Evolutionary conservation across 2,113 vertebrate species (phyloP), one percentile per base, ranked within the genome.

Genomic region (Hassar affinis): DNA sequence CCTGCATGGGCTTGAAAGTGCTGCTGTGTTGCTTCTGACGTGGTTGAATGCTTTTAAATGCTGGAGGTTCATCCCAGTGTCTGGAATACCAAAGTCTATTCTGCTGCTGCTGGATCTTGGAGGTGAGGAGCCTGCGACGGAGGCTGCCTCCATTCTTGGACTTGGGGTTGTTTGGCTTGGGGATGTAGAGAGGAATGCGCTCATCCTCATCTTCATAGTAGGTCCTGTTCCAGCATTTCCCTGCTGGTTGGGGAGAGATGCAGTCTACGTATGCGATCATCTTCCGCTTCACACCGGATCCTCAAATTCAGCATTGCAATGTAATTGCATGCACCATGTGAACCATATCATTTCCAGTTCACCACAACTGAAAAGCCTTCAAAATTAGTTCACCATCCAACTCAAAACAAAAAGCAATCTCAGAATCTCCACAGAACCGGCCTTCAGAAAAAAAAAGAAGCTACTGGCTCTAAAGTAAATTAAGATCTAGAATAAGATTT

Each of bases 211-310:
- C 93, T 27, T 93, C 92, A 6, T 91, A 91, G 0, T 85, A 88
- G 3, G 57, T 76, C 2, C 83, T 18, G 45, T 89, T 92, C 91
- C 92, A 94, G 78, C 93, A 94, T 59, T 89, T 90, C 72, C 83
- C 90, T 20, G 81, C 83, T 79, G 89, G 90, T 77, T 93, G 93
- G 0, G 88, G 86, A 0, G 90, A 87, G 25, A 94, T 89, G 71
- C 93, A 94, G 59, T 94, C 93, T 78, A 94, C 91, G 6, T 93
- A 94, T 0, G 91, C 89, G 57, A 92, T 94, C 93, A 94, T 93
- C 45, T 42, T 80, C 30, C 8, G 20, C 6, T 35, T n/a, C 6
- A 84, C 38, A 86, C 1, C 11, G 66, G 10, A 56, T 47, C 25
- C 52, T 78, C 22, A 76, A n/a, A 47, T 18, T 8, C 54, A 52